A percentile compares a stretch with the other conserved stretches of the same genome.
Conservation (phyloP, 1,140 invertebrate genomes). For the Brachionus asplanchnoidis region DNA sequence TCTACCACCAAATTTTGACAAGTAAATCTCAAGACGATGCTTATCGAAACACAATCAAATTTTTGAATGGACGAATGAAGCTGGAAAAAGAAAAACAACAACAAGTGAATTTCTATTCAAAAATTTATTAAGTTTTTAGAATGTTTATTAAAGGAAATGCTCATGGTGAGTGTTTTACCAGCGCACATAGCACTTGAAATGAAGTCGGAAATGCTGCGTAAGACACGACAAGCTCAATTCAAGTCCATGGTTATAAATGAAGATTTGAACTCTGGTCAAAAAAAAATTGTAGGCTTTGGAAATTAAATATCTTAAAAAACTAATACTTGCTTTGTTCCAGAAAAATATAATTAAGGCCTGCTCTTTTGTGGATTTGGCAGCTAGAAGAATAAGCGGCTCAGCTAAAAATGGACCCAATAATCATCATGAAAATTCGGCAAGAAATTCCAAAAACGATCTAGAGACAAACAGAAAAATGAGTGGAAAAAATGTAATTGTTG, state of each 20-base stretch:
- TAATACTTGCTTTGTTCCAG: not conserved
- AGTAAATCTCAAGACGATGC: slow-evolving; percentile 23
- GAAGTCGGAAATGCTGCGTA: slow-evolving; percentile 14
- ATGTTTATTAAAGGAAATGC: slow-evolving; percentile 15
- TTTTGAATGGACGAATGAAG: slow-evolving; percentile 19
- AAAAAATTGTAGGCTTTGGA: not conserved
- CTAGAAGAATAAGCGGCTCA: not conserved
- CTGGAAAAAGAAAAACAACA: slow-evolving; percentile 35
- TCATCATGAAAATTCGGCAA: not conserved
- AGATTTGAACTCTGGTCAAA: not conserved
- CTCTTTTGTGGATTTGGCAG: not conserved
- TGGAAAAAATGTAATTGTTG: slow-evolving; percentile 7
- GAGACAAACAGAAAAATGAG: not conserved
- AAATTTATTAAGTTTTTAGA: not conserved
- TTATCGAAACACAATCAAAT: slow-evolving; percentile 31
- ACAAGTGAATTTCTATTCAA: not conserved
- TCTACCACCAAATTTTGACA: slow-evolving; percentile 11
- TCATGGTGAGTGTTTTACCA: slow-evolving; percentile 37
- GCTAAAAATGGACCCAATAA: not conserved
- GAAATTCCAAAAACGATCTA: not conserved
- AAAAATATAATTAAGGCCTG: not conserved
- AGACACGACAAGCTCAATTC: slow-evolving; percentile 4
- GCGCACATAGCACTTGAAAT: slow-evolving; percentile 28
- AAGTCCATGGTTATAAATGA: slow-evolving; percentile 22
- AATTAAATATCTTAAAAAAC: not conserved